Percentiles rank a stretch among this genome's conserved stretches.
Evolutionary conservation across 1,140 invertebrate species (phyloP).

Genomic region (Stegodyphus mimosarum): DNA sequence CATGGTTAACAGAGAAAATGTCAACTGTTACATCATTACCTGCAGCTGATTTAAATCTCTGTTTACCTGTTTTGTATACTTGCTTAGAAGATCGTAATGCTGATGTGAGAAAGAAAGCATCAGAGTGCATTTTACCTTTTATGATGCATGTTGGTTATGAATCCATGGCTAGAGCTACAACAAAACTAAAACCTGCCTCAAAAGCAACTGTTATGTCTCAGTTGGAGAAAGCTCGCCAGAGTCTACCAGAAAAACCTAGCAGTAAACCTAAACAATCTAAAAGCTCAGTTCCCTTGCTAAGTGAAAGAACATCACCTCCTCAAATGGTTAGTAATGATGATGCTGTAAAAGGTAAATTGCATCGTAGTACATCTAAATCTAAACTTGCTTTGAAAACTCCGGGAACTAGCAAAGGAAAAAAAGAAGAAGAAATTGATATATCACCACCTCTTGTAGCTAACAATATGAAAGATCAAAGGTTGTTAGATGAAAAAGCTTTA

Average conservation of each 20-base stretch:
- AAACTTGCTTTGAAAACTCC: slow-evolving; percentile 66
- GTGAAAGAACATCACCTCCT: slow-evolving; percentile 35
- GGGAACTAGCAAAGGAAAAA: slow-evolving; percentile 71
- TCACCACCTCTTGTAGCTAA: slow-evolving; percentile 79
- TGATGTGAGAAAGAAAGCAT: slow-evolving; percentile 89
- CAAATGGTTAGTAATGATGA: slow-evolving; percentile 44
- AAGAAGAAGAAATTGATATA: slow-evolving; percentile 87
- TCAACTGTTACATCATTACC: slow-evolving; percentile 75
- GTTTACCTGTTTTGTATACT: slow-evolving; percentile 82
- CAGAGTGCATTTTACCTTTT: slow-evolving; percentile 87
- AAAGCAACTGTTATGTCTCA: slow-evolving; percentile 81
- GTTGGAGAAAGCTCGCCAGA: slow-evolving; percentile 86
- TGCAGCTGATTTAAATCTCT: slow-evolving; percentile 82
- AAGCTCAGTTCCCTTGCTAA: slow-evolving; percentile 37
- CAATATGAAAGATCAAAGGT: slow-evolving; percentile 88
- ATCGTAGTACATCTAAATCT: slow-evolving; percentile 63
- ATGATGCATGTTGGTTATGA: slow-evolving; percentile 95
- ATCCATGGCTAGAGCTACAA: slow-evolving; percentile 79
- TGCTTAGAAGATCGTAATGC: slow-evolving; percentile 91
- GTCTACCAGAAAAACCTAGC: slow-evolving; percentile 81
- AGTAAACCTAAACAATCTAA: slow-evolving; percentile 61
- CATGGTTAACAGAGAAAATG: slow-evolving; percentile 85
- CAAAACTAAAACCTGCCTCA: slow-evolving; percentile 89
- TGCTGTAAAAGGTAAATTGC: slow-evolving; percentile 51
- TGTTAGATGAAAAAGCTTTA: slow-evolving; percentile 91